phyloP scores from a whole-genome alignment of 2,113 vertebrate genomes.

The Laticauda colubrina region DNA sequence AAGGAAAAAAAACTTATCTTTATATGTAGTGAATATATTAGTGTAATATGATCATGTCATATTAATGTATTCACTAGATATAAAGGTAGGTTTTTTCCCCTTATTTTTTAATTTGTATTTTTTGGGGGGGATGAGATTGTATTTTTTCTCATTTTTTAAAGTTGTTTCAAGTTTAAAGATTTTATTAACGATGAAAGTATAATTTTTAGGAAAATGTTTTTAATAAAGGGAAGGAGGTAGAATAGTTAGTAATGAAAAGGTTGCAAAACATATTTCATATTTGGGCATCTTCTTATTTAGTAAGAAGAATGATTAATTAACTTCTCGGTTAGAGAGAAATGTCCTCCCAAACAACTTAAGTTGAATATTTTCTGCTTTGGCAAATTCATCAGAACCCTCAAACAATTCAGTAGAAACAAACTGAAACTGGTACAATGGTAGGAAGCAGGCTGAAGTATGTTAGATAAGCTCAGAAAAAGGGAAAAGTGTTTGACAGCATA shows the following conservation, averaged over 20 bases:
- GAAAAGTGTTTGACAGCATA: neutral
- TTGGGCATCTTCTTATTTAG: neutral
- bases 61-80: neutral
- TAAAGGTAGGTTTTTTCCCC: neutral
- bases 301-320: neutral
- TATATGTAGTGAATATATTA: no score
- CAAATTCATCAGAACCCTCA: neutral
- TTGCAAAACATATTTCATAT: neutral
- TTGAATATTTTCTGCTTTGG: neutral
- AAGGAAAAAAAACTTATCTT: no score
- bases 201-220: neutral
- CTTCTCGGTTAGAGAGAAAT: neutral
- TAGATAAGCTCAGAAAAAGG: neutral
- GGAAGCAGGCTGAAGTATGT: neutral
- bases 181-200: neutral
- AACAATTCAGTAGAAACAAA: neutral
- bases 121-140: neutral
- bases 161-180: neutral
- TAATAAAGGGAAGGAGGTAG: neutral
- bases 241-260: neutral
- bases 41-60: neutral
- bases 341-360: neutral
- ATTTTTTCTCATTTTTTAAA: neutral
- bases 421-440: neutral
- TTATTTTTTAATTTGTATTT: neutral